Evolutionary conservation across 2,113 vertebrate genomes (phyloP).

Genomic region (Myocastor coypus): DNA sequence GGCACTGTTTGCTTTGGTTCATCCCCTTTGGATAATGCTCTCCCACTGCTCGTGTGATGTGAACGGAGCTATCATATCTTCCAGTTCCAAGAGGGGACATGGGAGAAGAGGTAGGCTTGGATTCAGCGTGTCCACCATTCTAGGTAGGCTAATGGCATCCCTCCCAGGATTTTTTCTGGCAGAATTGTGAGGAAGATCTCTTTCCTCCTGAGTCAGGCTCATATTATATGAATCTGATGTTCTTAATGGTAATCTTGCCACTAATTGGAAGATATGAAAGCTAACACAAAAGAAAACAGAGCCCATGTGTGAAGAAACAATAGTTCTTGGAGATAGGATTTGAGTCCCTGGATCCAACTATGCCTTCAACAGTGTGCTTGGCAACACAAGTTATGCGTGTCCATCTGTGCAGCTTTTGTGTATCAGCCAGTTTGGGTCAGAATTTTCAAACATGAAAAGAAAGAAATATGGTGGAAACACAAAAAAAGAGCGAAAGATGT

Average conservation of each 20-base stretch:
- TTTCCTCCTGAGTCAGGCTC: neutral
- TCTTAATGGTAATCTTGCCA: neutral
- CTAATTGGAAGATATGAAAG: neutral
- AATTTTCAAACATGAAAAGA: neutral
- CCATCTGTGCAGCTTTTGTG: neutral
- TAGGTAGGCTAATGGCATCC: neutral
- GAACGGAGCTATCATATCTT: too few relatives aligned
- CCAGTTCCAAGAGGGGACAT: neutral
- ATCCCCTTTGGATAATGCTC: neutral
- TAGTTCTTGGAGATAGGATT: neutral
- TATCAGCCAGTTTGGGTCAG: neutral
- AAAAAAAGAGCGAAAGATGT: neutral
- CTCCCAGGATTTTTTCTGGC: neutral
- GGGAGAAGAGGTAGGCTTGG: neutral
- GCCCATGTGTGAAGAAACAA: neutral
- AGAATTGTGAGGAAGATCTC: neutral
- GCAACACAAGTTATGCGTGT: neutral
- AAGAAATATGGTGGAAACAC: neutral
- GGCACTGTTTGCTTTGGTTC: neutral
- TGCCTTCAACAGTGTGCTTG: neutral
- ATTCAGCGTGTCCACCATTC: neutral
- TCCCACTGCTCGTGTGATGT: neutral
- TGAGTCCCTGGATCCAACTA: neutral
- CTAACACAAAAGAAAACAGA: neutral
- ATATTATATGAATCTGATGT: neutral